Evolutionary conservation across 2,797 vertebrate genomes (phyloP), one percentile per base, ranked within the genome.

Genomic region (Rhinichthys osculus): DNA sequence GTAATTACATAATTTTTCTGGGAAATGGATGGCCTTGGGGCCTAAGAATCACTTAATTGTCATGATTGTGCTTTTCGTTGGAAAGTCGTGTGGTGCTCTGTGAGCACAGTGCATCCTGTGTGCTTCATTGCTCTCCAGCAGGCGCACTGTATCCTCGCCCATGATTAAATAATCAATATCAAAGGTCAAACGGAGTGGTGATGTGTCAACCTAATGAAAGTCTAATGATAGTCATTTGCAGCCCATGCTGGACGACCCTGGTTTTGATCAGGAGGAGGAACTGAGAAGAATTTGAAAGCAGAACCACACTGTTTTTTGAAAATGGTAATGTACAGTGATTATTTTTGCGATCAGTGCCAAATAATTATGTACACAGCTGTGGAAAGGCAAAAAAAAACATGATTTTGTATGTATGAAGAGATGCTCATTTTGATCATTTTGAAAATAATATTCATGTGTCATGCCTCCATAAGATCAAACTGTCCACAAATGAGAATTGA

Each of bases 221-320:
- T 88, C 91, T 91, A 93, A 94, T 91, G 91, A 91, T 85, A 89
- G 84, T 89, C 79, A 33, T 86, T 91, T 91, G 86, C 70, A 42
- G 69, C 54, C 67, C 78, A 87, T 81, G 47, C 81, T 44, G 19
- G 78, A 83, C 82, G 72, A 80, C 87, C 87, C 87, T 80, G 82
- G 77, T 85, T 90, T 84, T 88, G 88, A 92, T 92, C 91, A 76
- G 86, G 86, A 57, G 66, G 52, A 79, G 78, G 89, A 90, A 90
- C 90, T 88, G 85, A 93, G 87, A 62, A 71, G 23, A 21, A 33
- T 91, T 90, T 91, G 23, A 64, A 35, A 66, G 79, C 42, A 66
- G 44, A 66, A 52, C 33, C 19, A 38, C 14, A 62, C 57, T 23
- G 30, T 10, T 66, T 80, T 84, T 42, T 30, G 5, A 27, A 84